Evolutionary conservation across 2,797 vertebrate species (phyloP).

Genomic region (Enteromius radiatus): DNA sequence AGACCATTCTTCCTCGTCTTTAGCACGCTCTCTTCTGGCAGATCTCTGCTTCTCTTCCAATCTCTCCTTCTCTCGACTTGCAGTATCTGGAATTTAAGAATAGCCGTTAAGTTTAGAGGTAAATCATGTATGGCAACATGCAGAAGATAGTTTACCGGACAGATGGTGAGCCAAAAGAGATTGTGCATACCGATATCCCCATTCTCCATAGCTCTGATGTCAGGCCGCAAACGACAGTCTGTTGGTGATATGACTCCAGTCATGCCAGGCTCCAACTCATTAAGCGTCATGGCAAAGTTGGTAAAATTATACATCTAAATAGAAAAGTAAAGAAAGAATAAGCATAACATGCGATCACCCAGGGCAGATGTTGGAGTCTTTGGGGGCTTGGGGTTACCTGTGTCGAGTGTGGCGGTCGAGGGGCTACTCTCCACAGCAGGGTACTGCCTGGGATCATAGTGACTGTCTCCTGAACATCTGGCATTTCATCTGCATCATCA

Average conservation of each 20-base stretch:
- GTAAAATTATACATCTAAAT: conserved; percentile 98
- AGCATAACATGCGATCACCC: not conserved
- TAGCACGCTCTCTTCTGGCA: conserved; percentile 86
- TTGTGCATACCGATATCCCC: conserved; percentile 86
- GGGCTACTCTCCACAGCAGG: conserved; percentile 92
- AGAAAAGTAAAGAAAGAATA: not conserved
- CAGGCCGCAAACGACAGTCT: conserved; percentile 92
- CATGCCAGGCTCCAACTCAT: conserved; percentile 88
- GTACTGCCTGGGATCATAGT: conserved; percentile 94
- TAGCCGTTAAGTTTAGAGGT: not conserved
- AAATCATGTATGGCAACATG: not conserved
- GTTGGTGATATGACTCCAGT: conserved; percentile 85
- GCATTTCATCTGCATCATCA: conserved; percentile 85
- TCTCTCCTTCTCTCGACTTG: conserved; percentile 91
- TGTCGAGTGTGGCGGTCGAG: conserved; percentile 87
- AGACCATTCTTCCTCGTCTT: conserved; percentile 87
- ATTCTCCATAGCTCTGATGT: conserved; percentile 93
- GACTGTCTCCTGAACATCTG: conserved; percentile 89
- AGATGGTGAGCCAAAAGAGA: not conserved
- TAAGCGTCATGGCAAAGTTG: conserved; percentile 92
- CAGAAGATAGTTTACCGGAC: not conserved
- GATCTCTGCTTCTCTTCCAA: conserved; percentile 95
- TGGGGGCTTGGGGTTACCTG: conserved; percentile 76
- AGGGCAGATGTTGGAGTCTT: not conserved
- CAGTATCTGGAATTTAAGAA: conserved; percentile 78